Evolutionary conservation across 2,113 vertebrate genomes (phyloP).

Genomic region (Redunca redunca): DNA sequence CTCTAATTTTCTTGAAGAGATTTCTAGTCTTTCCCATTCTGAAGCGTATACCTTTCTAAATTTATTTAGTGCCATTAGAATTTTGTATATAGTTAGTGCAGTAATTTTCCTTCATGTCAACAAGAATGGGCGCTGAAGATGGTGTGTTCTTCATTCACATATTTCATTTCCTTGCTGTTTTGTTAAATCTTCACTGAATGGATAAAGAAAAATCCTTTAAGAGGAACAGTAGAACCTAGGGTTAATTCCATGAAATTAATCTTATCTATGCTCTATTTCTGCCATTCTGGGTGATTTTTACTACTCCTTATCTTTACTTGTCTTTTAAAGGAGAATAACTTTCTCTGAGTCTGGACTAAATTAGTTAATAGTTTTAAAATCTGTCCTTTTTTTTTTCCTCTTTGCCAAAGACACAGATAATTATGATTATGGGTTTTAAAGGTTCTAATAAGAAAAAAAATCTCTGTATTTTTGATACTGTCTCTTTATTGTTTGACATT

Average conservation of each 20-base stretch:
- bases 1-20: too few relatives aligned
- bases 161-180: not conserved
- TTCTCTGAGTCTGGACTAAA: slow-evolving; percentile 32
- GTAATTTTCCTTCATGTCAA: not conserved
- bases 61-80: not conserved
- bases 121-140: not conserved
- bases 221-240: not conserved
- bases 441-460: not conserved
- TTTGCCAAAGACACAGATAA: not conserved
- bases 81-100: slow-evolving; percentile 3
- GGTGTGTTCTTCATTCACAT: not conserved
- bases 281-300: not conserved
- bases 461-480: not conserved
- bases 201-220: not conserved
- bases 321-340: slow-evolving; percentile 32
- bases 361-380: slow-evolving; percentile 39
- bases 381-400: not conserved
- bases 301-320: not conserved
- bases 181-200: not conserved
- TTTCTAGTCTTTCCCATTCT: too few relatives aligned
- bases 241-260: not conserved
- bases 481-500: not conserved
- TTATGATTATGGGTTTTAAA: not conserved
- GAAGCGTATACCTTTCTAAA: not conserved
- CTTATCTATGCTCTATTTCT: not conserved